Evolutionary conservation across 2,888 invertebrate species (phyloP).

Genomic region (Lepidonotus clava): DNA sequence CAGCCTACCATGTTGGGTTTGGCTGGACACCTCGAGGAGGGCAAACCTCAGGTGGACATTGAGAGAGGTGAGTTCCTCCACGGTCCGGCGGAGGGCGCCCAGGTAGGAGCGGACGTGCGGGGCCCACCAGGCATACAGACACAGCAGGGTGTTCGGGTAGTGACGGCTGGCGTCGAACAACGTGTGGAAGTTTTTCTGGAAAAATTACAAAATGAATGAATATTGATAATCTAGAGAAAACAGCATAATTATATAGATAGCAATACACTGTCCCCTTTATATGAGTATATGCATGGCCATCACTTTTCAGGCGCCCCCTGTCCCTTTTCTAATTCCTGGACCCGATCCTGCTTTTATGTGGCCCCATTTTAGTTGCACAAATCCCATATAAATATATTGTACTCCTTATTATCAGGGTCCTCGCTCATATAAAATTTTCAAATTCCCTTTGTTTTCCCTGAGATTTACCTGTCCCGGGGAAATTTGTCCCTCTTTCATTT

Average conservation of each 20-base stretch:
- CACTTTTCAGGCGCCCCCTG: too few relatives aligned
- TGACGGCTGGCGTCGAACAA: conserved; percentile 33
- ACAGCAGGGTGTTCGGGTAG: conserved; percentile 29
- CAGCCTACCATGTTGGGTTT: conserved; percentile 9
- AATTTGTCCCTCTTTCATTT: too few relatives aligned
- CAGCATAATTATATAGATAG: background rate
- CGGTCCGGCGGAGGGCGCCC: conserved; percentile 7
- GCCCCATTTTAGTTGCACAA: too few relatives aligned
- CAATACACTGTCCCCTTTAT: too few relatives aligned
- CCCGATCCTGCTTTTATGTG: too few relatives aligned
- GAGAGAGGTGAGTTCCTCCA: background rate
- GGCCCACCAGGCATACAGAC: conserved; percentile 50
- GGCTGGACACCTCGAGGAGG: conserved; percentile 9
- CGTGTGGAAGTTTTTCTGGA: conserved; percentile 22
- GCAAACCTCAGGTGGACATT: background rate
- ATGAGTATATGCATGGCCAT: too few relatives aligned
- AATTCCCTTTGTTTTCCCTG: too few relatives aligned
- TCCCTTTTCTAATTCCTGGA: too few relatives aligned
- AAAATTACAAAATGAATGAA: conserved; percentile 4
- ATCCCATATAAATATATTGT: too few relatives aligned
- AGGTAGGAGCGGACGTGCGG: conserved; percentile 22
- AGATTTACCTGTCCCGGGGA: too few relatives aligned
- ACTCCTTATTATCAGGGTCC: too few relatives aligned
- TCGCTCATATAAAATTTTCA: too few relatives aligned
- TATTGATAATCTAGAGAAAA: background rate